Conservation (phyloP, 2,113 vertebrate genomes). For the Chaenogobius annularis region DNA sequence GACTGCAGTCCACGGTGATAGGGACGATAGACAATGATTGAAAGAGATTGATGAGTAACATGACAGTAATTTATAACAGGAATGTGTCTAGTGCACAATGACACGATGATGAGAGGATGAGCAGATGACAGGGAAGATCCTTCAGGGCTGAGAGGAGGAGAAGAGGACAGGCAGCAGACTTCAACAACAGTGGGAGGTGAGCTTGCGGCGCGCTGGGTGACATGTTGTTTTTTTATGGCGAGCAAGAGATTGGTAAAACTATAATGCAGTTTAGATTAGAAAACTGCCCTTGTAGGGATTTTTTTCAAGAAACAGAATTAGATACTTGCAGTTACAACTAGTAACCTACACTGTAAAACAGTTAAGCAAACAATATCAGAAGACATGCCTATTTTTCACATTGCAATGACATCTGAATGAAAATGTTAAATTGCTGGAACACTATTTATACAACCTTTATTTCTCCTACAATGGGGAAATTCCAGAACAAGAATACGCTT, state of each 20-base stretch:
- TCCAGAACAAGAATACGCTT: too few relatives aligned
- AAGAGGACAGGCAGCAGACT: conserved; percentile 5
- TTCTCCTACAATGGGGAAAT: too few relatives aligned
- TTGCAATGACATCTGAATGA: too few relatives aligned
- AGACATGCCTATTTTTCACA: too few relatives aligned
- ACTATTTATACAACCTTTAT: too few relatives aligned
- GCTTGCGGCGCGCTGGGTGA: conserved; percentile 12
- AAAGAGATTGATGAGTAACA: background rate
- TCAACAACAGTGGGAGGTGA: conserved; percentile 11
- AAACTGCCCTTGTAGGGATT: too few relatives aligned
- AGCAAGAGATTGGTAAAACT: background rate
- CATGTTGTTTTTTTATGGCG: background rate
- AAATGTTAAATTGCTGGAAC: too few relatives aligned
- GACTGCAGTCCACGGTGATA: background rate
- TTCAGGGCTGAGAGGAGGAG: conserved; percentile 13
- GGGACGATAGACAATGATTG: background rate
- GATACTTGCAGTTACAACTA: too few relatives aligned
- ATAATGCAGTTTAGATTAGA: background rate
- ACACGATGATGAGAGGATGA: conserved; percentile 16
- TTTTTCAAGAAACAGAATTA: too few relatives aligned
- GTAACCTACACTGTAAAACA: too few relatives aligned
- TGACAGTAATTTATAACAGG: conserved; percentile 3
- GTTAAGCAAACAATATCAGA: too few relatives aligned
- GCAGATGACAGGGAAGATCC: conserved; percentile 6
- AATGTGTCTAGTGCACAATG: background rate